phyloP scores from a whole-genome alignment of 1,140 invertebrate species.

The Bombus huntii region DNA sequence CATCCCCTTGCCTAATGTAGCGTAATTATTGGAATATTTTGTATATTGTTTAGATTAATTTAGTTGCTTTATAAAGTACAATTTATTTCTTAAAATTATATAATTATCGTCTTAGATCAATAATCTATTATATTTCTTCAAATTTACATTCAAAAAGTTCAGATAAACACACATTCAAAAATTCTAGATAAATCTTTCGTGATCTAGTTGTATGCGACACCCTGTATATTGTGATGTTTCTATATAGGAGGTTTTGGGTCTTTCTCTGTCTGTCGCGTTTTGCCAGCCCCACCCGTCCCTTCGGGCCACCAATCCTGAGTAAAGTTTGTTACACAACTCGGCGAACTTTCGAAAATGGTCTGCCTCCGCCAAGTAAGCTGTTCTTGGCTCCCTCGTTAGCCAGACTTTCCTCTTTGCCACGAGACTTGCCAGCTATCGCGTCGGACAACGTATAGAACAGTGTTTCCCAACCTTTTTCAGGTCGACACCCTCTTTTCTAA shows the following conservation, averaged over 20 bases:
- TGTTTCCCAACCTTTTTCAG: neutral
- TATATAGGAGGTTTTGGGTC: neutral
- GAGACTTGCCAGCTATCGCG: conserved; percentile 75
- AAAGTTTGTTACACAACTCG: conserved; percentile 83
- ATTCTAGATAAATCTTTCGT: neutral
- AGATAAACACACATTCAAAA: too few species aligned
- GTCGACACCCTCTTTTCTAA: neutral
- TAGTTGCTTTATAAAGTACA: too few species aligned
- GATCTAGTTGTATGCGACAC: neutral
- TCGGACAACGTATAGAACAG: conserved; percentile 48
- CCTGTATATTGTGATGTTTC: neutral
- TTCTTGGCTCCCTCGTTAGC: conserved; percentile 74
- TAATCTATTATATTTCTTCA: too few species aligned
- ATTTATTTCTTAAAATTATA: too few species aligned
- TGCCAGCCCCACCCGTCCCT: conserved; percentile 74
- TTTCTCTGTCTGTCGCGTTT: conserved; percentile 53
- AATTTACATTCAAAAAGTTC: too few species aligned
- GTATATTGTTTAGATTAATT: too few species aligned
- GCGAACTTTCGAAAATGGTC: conserved; percentile 80
- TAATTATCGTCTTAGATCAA: too few species aligned
- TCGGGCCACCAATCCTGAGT: conserved; percentile 81
- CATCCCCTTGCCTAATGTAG: too few species aligned
- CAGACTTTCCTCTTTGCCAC: conserved; percentile 70
- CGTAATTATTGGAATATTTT: too few species aligned
- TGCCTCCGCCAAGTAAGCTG: conserved; percentile 78